phyloP scores from a whole-genome alignment of 1,140 invertebrate genomes.

The Bombus huntii region DNA sequence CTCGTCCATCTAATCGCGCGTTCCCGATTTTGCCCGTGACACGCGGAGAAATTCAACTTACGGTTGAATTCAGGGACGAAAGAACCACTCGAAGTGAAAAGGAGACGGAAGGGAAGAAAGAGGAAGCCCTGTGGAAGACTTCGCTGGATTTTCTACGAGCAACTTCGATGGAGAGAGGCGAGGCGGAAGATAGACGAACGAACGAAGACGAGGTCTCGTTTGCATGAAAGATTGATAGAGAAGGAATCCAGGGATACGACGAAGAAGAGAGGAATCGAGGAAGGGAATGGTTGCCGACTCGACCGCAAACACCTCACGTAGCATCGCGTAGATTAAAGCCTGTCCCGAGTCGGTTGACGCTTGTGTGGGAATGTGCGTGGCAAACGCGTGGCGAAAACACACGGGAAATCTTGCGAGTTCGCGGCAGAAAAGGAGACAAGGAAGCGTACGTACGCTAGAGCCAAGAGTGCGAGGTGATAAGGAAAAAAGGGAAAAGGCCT shows the following conservation, averaged over 20 bases:
- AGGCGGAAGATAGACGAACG: not conserved
- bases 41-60: not conserved
- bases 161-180: not conserved
- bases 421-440: conserved; percentile 28
- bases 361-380: conserved; percentile 28
- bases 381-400: conserved; percentile 64
- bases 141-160: not conserved
- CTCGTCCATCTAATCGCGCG: not conserved
- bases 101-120: not conserved
- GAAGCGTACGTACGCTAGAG: conserved; percentile 20
- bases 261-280: conserved; percentile 7
- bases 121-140: not conserved
- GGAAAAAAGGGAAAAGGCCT: not conserved
- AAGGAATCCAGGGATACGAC: not conserved
- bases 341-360: conserved; percentile 1
- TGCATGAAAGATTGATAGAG: conserved; percentile 1
- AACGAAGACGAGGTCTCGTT: not conserved
- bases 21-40: not conserved
- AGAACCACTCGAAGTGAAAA: not conserved
- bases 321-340: conserved; percentile 75
- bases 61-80: too few species aligned
- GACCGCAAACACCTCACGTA: conserved; percentile 76
- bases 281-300: conserved; percentile 25
- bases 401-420: conserved; percentile 74
- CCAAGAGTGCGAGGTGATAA: not conserved